A percentile compares a stretch with the other conserved stretches of the same genome.
Evolutionary conservation across 2,888 invertebrate species (phyloP).

Genomic region (Archips crataeganus): DNA sequence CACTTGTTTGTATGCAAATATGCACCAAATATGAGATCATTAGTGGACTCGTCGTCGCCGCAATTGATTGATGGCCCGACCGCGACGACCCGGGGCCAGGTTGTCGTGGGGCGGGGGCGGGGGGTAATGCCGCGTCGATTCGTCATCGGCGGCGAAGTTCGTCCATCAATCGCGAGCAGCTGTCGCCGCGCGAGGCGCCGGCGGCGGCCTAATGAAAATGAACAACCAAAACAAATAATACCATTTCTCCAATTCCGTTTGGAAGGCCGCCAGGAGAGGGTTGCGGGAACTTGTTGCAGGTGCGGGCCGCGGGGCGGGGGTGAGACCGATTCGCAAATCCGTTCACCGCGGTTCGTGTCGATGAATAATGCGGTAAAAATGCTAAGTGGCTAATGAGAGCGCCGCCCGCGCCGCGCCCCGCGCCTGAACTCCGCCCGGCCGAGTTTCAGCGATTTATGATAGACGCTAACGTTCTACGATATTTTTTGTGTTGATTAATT

Average conservation of each 20-base stretch:
- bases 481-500: no score
- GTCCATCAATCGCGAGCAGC: conserved; percentile 16
- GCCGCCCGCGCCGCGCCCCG: not conserved
- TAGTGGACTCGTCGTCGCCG: not conserved
- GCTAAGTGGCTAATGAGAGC: no score
- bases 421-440: not conserved
- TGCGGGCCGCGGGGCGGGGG: not conserved
- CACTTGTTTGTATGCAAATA: not conserved
- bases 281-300: conserved; percentile 7
- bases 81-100: not conserved
- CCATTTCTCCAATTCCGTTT: not conserved
- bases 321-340: not conserved
- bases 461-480: no score
- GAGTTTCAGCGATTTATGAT: no score
- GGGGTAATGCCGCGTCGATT: conserved; percentile 2
- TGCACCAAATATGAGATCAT: not conserved
- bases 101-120: not conserved
- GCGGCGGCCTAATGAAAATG: conserved; percentile 1
- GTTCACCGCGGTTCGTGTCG: not conserved
- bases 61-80: not conserved
- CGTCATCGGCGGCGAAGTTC: conserved; percentile 15
- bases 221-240: conserved; percentile 1
- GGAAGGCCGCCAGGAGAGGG: not conserved
- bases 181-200: not conserved
- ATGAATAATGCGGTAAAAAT: conserved; percentile 7